These are phyloP conservation scores for Drosophila siamana DNA, from an alignment of 2,888 invertebrate genomes.

Conservation along the genomic window DNA sequence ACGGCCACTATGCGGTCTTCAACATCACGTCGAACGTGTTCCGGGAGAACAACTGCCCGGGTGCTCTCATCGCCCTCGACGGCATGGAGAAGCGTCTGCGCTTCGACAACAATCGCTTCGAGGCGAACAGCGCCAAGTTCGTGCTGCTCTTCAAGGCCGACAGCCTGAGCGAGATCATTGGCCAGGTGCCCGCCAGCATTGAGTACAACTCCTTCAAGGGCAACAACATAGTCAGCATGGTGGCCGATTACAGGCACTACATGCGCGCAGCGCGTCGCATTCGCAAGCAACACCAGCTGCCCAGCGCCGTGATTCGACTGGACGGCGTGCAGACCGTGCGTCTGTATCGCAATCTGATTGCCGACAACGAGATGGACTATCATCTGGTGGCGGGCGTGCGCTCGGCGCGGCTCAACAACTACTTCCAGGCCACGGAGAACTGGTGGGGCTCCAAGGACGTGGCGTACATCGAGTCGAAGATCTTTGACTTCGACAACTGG, in stretches of 20 bases:
- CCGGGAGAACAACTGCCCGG: conserved; percentile 92
- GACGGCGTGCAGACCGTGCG: conserved; percentile 97
- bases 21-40: conserved; percentile 95
- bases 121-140: conserved; percentile 92
- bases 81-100: conserved; percentile 99
- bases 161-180: conserved; percentile 97
- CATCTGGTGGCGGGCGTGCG: conserved; percentile 96
- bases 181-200: conserved; percentile 92
- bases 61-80: conserved; percentile 91
- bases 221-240: conserved; percentile 87
- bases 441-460: conserved; percentile 97
- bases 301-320: conserved; percentile 95
- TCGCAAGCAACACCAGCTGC: conserved; percentile 79
- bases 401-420: conserved; percentile 94
- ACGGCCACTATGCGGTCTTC: conserved; percentile 96
- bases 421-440: conserved; percentile 95
- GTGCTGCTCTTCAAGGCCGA: conserved; percentile 95
- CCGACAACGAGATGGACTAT: conserved; percentile 93
- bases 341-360: conserved; percentile 95
- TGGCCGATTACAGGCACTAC: conserved; percentile 65
- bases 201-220: conserved; percentile 91
- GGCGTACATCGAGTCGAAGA: conserved; percentile 90
- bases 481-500: conserved; percentile 99
- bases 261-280: conserved; percentile 58
- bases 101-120: conserved; percentile 92